Evolutionary conservation across 2,888 invertebrate species (phyloP), one percentile per base, ranked within the genome.

Genomic region (Fabriciana adippe): DNA sequence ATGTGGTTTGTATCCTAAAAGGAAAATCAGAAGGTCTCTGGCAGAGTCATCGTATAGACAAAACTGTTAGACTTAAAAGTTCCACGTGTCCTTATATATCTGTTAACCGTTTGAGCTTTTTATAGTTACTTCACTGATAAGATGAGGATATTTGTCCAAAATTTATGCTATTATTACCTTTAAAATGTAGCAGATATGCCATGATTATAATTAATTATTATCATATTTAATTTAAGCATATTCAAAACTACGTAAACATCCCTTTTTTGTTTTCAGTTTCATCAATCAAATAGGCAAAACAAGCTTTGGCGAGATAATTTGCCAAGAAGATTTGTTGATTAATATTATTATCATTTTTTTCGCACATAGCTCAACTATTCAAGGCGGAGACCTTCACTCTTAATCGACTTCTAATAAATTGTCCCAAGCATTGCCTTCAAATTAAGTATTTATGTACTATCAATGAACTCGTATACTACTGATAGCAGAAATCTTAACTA

Each of bases 11-110:
- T 55, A 6, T 53, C 51, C n/a, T 48, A 55, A 66, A 55, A 68
- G 66, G 66, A 68, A 63, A 71, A 71, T 26, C 21, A 48, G 35
- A 69, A 64, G 67, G 67, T 64, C 64, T 56, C 16, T 57, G 64
- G 55, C 54, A 53, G 51, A 51, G 48, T 26, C 48, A 48, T 48
- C 59, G 47, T 2, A 48, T 31, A 48, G 6, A 48, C 31, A 0
- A 41, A 41, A 48, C 48, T 31, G 48, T 48, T 59, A n/a, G 26
- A 11, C n/a, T 6, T 47, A 4, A 47, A 47, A 59, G 59, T 59
- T 13, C 48, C n/a, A 47, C n/a, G 26, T 11, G 5, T 8, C 5
- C 48, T 48, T 26, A 21, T 45, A 47, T 26, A 59, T 13, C n/a
- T 59, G 47, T n/a, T 48, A 48, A 48, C 0, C 13, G 48, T 26